Evolutionary conservation across 2,797 vertebrate species (phyloP).

Genomic region (Xenops minutus): DNA sequence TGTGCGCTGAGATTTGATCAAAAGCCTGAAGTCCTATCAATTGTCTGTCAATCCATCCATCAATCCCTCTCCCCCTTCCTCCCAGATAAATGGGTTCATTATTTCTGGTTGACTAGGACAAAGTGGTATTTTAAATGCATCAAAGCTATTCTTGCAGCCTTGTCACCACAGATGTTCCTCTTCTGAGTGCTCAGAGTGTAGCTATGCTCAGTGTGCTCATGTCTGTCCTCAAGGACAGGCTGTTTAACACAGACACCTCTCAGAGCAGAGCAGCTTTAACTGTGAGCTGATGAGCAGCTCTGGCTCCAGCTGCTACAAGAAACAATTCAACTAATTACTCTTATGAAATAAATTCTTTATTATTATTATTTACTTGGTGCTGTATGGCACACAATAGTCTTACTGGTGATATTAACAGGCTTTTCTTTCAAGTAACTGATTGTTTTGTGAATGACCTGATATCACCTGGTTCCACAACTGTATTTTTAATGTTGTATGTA

Average conservation of each 20-base stretch:
- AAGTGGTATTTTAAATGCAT: neutral
- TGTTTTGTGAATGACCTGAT: neutral
- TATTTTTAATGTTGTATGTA: neutral
- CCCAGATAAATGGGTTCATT: rapidly evolving
- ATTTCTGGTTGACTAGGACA: neutral
- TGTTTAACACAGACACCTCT: neutral
- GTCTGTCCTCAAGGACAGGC: neutral
- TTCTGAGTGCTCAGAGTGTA: neutral
- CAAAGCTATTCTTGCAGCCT: neutral
- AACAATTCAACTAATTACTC: neutral
- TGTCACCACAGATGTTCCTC: neutral
- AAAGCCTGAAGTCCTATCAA: neutral
- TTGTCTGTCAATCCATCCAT: neutral
- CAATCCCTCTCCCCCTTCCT: neutral
- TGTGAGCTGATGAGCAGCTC: neutral
- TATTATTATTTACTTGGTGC: neutral
- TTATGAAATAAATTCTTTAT: neutral
- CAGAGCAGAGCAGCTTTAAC: neutral
- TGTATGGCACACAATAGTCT: neutral
- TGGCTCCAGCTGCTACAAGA: neutral
- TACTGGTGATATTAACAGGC: neutral
- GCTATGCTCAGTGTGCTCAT: neutral
- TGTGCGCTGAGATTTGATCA: neutral
- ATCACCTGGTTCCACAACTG: neutral
- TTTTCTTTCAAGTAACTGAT: neutral